These are phyloP conservation scores for Molossus molossus DNA, from an alignment of 2,797 vertebrate species.

Conservation along the genomic window DNA sequence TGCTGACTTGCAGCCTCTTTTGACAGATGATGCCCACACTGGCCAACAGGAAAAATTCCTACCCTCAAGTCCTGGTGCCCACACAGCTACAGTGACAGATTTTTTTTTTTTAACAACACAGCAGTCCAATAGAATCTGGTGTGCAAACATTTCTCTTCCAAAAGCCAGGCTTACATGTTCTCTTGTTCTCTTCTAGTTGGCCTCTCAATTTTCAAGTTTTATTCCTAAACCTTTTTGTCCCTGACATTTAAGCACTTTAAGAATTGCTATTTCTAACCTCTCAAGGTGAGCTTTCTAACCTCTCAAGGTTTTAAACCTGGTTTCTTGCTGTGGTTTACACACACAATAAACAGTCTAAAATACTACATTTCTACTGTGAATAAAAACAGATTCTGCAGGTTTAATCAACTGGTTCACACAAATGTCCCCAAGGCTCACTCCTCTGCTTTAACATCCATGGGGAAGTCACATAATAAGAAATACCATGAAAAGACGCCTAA, in stretches of 20 bases:
- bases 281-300: slow-evolving; percentile 33
- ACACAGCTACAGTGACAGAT: not conserved
- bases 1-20: not conserved
- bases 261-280: slow-evolving; percentile 25
- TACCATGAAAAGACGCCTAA: slow-evolving; percentile 5
- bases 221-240: not conserved
- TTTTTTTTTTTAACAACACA: not conserved
- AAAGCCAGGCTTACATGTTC: not conserved
- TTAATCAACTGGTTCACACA: slow-evolving; percentile 49
- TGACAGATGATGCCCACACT: not conserved
- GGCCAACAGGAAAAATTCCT: not conserved
- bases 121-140: not conserved
- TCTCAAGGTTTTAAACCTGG: slow-evolving; percentile 28
- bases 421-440: not conserved
- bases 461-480: slow-evolving; percentile 44
- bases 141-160: not conserved
- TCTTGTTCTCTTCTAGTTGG: slow-evolving; percentile 51
- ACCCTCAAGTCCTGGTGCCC: not conserved
- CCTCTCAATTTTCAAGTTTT: slow-evolving; percentile 16
- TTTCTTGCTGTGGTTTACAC: slow-evolving; percentile 39
- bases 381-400: slow-evolving; percentile 48
- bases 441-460: not conserved
- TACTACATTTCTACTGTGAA: slow-evolving; percentile 31
- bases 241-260: slow-evolving; percentile 24
- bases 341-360: slow-evolving; percentile 25